Conservation (phyloP, 2,113 vertebrate genomes). For the Eudorcas thomsonii region DNA sequence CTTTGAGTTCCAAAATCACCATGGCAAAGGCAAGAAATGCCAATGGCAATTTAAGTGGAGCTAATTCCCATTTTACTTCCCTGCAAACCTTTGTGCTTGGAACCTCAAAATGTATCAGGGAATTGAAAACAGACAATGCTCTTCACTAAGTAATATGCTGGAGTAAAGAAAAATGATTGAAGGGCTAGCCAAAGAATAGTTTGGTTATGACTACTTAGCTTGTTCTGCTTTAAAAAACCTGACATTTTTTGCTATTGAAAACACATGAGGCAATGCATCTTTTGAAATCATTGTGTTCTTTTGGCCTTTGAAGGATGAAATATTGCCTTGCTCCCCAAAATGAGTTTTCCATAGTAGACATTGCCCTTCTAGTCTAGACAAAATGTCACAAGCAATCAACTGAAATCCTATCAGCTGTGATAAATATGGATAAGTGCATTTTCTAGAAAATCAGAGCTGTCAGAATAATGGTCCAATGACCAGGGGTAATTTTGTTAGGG, state of each 20-base stretch:
- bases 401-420: constrained; percentile 77
- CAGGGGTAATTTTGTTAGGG: constrained; percentile 66
- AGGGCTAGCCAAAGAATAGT: not conserved
- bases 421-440: constrained; percentile 73
- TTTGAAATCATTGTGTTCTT: constrained; percentile 67
- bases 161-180: not conserved
- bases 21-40: constrained; percentile 2
- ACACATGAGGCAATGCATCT: constrained; percentile 42
- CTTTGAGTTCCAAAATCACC: not conserved
- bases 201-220: constrained; percentile 11
- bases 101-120: not conserved
- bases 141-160: not conserved
- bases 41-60: constrained; percentile 14
- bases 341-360: constrained; percentile 55
- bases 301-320: constrained; percentile 71
- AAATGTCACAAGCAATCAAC: constrained; percentile 77
- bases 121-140: not conserved
- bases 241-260: constrained; percentile 46
- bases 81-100: not conserved
- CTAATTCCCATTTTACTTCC: not conserved
- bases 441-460: constrained; percentile 73
- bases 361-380: constrained; percentile 73
- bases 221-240: constrained; percentile 48
- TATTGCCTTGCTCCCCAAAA: constrained; percentile 58
- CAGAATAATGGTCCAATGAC: constrained; percentile 73